Conservation (phyloP, 2,797 vertebrate species). For the Agapornis canus region DNA sequence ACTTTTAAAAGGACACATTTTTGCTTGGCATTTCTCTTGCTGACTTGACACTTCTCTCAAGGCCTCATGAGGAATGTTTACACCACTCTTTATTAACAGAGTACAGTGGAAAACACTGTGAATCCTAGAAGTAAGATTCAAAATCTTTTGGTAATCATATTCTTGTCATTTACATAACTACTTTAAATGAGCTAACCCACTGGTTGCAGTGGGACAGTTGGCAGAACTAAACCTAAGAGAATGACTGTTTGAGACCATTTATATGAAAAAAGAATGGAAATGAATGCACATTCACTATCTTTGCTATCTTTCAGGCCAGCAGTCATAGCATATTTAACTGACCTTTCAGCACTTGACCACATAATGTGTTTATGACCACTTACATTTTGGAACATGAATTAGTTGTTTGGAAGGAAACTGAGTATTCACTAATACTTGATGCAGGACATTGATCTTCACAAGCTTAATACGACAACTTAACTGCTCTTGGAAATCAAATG, state of each 20-base stretch:
- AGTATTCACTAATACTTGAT: background rate
- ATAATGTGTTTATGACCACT: background rate
- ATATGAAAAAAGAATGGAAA: background rate
- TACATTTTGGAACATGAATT: background rate
- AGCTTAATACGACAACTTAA: background rate
- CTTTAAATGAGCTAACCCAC: background rate
- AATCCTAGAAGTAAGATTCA: background rate
- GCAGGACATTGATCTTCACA: background rate
- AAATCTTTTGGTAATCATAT: background rate
- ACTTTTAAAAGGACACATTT: background rate
- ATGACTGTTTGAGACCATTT: background rate
- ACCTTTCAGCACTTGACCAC: background rate
- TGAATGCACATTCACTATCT: background rate
- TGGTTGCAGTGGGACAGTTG: background rate
- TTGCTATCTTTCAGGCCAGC: background rate
- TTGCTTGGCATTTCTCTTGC: background rate
- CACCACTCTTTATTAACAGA: background rate
- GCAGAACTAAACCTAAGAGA: background rate
- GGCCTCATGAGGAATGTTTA: background rate
- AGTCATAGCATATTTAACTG: background rate
- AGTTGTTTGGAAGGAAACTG: background rate
- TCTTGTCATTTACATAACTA: background rate
- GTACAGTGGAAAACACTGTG: background rate
- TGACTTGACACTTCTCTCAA: background rate
- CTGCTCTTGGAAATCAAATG: background rate